Evolutionary conservation across 2,888 invertebrate species (phyloP), one percentile per base, ranked within the genome.

Genomic region (Dryocosmus kuriphilus): DNA sequence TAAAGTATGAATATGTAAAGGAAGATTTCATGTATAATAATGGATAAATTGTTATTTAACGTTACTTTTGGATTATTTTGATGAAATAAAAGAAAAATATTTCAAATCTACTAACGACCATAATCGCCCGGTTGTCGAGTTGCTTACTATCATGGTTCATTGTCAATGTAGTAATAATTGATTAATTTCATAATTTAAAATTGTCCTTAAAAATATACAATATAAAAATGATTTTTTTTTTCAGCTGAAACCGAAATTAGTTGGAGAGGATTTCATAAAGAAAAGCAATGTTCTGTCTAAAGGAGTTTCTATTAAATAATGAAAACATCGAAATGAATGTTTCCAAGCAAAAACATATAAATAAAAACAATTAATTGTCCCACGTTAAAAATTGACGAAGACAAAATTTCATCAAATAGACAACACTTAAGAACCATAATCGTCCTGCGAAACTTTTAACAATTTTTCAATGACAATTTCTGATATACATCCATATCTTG

Each of bases 401-500:
- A 32, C n/a, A 19, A 41, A 14, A 30, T 30, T 30, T n/a, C 3
- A 9, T 8, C 9, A 27, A 61, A 32, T 60, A 27, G 27, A 27
- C 9, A 24, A 61, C 16, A 30, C 30, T 35, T 19, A 35, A 11
- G 9, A 63, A 35, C 35, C 11, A 35, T 63, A 63, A n/a, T 63
- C 63, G n/a, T 35, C 11, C 8, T 22, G 63, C 35, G 63, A 63
- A 19, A 63, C 19, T 63, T 35, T 35, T 63, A 1, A 35, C 32
- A 63, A 63, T 63, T 22, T 63, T n/a, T 11, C 63, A 63, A 63
- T 30, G 3, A 63, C 32, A 32, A 63, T 63, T n/a, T 63, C 63
- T n/a, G 63, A 63, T 63, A 63, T 22, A 35, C n/a, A n/a, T 9
- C 63, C 63, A 19, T 63, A 63, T 63, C 63, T 22, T n/a, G 63